Conservation (phyloP, 2,113 vertebrate species). For the Microtus montanus region DNA sequence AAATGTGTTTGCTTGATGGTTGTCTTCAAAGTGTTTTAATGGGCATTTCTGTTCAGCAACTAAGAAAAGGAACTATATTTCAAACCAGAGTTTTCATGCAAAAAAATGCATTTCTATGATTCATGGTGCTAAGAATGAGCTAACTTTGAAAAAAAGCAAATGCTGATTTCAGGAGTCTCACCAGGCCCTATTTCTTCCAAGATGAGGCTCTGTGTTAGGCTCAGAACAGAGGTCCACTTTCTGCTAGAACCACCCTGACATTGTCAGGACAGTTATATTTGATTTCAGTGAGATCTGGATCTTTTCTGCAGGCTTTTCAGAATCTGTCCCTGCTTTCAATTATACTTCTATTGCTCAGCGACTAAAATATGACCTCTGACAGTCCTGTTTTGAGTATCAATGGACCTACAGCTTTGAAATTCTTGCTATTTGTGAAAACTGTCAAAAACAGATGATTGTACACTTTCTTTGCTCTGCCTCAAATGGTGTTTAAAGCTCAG, state of each 20-base stretch:
- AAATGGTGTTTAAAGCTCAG: constrained; percentile 65
- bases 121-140: constrained; percentile 66
- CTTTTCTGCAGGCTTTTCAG: constrained; percentile 17
- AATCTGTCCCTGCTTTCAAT: constrained; percentile 50
- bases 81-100: constrained; percentile 70
- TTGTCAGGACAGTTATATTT: not conserved
- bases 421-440: constrained; percentile 61
- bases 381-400: constrained; percentile 51
- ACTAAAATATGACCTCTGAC: constrained; percentile 48
- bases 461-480: constrained; percentile 45
- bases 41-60: constrained; percentile 81
- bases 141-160: constrained; percentile 28
- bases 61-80: constrained; percentile 79
- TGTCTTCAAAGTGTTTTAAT: constrained; percentile 82
- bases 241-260: not conserved
- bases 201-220: not conserved
- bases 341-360: constrained; percentile 47
- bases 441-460: constrained; percentile 58
- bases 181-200: constrained; percentile 12
- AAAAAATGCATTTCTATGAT: constrained; percentile 58
- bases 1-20: constrained; percentile 80
- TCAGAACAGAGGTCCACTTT: not conserved
- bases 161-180: not conserved
- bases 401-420: constrained; percentile 54
- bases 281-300: not conserved